Evolutionary conservation across 2,113 vertebrate species (phyloP), one percentile per base, ranked within the genome.

Genomic region (Etheostoma cragini): DNA sequence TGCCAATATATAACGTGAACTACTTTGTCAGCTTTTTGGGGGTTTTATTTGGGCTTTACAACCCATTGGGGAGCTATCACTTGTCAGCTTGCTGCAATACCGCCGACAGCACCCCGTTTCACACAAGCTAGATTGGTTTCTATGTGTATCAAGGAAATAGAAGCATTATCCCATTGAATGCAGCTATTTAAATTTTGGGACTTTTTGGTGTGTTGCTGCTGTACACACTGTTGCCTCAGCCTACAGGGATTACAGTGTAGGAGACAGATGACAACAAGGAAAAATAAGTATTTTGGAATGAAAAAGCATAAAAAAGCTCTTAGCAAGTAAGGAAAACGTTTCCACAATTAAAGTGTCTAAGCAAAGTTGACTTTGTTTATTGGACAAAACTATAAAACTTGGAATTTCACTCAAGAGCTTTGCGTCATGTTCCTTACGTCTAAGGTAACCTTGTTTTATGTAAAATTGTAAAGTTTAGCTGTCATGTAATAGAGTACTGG

Each of bases 61-160:
- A 63, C 64, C 26, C 85, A 88, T 35, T 49, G 24, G 73, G 79
- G 88, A 74, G 45, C 79, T 58, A 72, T 88, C 74, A 46, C 66
- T 68, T 68, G 61, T 75, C 54, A 56, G 75, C 10, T 2, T 21
- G 64, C 76, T 58, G 82, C 54, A 57, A 54, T 72, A 72, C 26
- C 57, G 63, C 58, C 33, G n/a, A 79, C 38, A 12, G 19, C 56
- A 54, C 49, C 35, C 10, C 8, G 26, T 63, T 86, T 76, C 54
- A 80, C 68, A 74, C 61, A 62, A 81, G 63, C 72, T 21, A 72
- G 68, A 89, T 80, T 74, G 72, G 78, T 88, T 79, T 82, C 67
- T 67, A 46, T 68, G 64, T 63, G 57, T 56, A 68, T 63, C 42
- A 11, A 62, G 72, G 60, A 76, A 75, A 88, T 42, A 72, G 47